A percentile compares a stretch with the other conserved stretches of the same genome.
Evolutionary conservation across 30 jellyfish, hydroid and myxozoan species (phyloP).

Genomic region (Aurelia coerulea): DNA sequence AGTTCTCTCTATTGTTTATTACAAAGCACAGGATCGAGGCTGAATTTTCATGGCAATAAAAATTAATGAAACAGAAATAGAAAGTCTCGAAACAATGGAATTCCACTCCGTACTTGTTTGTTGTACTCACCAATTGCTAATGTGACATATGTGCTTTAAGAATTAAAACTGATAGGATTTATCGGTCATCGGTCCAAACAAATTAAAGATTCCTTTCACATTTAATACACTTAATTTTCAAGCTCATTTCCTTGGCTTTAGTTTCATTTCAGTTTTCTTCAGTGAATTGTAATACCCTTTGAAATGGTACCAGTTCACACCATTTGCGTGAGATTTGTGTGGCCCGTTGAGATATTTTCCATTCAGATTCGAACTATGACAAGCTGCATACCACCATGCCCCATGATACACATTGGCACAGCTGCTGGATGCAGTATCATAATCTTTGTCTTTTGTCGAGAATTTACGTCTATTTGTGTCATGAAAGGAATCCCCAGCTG

Average conservation of each 20-base stretch:
- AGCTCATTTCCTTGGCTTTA: background rate
- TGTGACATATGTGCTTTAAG: no score
- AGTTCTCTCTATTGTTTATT: no score
- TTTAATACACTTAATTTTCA: background rate
- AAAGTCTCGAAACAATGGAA: no score
- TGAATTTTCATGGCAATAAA: no score
- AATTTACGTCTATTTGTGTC: background rate
- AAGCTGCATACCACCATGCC: constrained; percentile 33
- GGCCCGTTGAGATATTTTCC: constrained; percentile 41
- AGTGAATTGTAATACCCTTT: constrained; percentile 21
- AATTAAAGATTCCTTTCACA: no score
- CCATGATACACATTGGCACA: constrained; percentile 27
- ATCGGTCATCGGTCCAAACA: no score
- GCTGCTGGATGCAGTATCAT: constrained; percentile 1
- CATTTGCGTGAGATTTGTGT: constrained; percentile 15
- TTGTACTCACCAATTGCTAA: no score
- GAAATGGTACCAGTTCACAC: constrained; percentile 10
- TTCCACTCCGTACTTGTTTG: no score
- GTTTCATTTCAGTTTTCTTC: constrained; percentile 32
- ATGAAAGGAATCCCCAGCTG: constrained; percentile 45
- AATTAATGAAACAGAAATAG: no score
- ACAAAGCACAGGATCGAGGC: no score
- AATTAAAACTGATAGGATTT: no score
- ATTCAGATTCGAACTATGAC: constrained; percentile 35
- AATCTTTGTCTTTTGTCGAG: constrained; percentile 35